Percentiles rank a stretch among this genome's conserved stretches.
phyloP scores from a whole-genome alignment of 2,113 vertebrate species.

The Barnardius zonarius region DNA sequence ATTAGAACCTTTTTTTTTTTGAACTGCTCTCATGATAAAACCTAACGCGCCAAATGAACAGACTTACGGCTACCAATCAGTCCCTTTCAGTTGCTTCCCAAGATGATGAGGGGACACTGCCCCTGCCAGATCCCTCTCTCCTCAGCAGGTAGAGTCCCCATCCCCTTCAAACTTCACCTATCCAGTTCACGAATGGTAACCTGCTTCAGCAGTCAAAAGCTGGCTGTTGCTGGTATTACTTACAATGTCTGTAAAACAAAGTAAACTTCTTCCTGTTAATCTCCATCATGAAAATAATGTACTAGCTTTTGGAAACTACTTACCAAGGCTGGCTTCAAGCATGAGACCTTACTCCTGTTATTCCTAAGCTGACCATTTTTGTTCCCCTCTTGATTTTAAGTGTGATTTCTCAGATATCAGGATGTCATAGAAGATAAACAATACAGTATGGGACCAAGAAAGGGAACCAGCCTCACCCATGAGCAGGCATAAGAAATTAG shows the following conservation, averaged over 20 bases:
- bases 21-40: neutral
- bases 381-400: neutral
- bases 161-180: neutral
- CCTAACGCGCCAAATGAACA: neutral
- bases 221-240: neutral
- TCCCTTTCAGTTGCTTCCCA: neutral
- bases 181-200: neutral
- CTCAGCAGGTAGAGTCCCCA: neutral
- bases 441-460: neutral
- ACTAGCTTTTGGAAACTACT: neutral
- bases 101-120: neutral
- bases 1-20: neutral
- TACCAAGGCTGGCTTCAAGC: neutral
- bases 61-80: neutral
- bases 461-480: neutral
- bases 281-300: neutral
- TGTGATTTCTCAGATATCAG: neutral
- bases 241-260: neutral
- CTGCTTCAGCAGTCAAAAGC: neutral
- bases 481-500: neutral
- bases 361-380: neutral
- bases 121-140: rapidly evolving
- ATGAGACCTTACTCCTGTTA: neutral
- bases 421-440: neutral
- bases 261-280: neutral